A percentile compares a stretch with the other conserved stretches of the same genome.
Conservation (phyloP, 2,888 invertebrate genomes). For the Ennomos fuscantarius region DNA sequence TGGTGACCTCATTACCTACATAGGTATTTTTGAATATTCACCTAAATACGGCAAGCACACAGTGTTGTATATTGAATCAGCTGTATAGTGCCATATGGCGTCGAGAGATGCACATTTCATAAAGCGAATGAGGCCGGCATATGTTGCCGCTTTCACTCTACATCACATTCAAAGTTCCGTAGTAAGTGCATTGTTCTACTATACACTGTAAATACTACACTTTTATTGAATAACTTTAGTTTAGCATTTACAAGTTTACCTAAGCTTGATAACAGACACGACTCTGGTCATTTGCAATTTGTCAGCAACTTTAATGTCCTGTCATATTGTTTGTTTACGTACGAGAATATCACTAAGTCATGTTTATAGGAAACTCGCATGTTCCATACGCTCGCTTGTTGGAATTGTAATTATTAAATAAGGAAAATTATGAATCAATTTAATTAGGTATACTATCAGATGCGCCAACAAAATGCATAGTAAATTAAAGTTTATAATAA, state of each 20-base stretch:
- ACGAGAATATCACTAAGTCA: too few relatives aligned
- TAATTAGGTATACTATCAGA: constrained; percentile 19
- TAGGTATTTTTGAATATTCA: constrained; percentile 20
- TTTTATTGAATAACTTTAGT: constrained; percentile 9
- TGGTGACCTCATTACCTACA: constrained; percentile 36
- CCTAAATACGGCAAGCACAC: constrained; percentile 30
- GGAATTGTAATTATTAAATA: constrained; percentile 11
- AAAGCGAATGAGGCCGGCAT: constrained; percentile 80
- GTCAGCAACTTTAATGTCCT: constrained; percentile 4
- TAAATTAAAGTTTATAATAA: constrained; percentile 39
- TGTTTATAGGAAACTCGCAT: too few relatives aligned
- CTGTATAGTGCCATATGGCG: constrained; percentile 79
- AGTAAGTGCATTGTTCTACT: constrained; percentile 29
- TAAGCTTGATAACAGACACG: background rate
- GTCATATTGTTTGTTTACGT: background rate
- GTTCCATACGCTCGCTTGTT: background rate
- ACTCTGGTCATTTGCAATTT: background rate
- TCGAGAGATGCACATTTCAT: constrained; percentile 74
- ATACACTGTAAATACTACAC: constrained; percentile 7
- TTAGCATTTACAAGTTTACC: background rate
- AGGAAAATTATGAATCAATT: constrained; percentile 22
- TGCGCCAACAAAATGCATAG: constrained; percentile 33
- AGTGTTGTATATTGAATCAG: constrained; percentile 65
- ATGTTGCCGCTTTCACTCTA: constrained; percentile 83
- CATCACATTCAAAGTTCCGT: constrained; percentile 72